These are phyloP conservation scores for Epistrophella euchroma DNA, from an alignment of 2,888 invertebrate species.

Conservation along the genomic window DNA sequence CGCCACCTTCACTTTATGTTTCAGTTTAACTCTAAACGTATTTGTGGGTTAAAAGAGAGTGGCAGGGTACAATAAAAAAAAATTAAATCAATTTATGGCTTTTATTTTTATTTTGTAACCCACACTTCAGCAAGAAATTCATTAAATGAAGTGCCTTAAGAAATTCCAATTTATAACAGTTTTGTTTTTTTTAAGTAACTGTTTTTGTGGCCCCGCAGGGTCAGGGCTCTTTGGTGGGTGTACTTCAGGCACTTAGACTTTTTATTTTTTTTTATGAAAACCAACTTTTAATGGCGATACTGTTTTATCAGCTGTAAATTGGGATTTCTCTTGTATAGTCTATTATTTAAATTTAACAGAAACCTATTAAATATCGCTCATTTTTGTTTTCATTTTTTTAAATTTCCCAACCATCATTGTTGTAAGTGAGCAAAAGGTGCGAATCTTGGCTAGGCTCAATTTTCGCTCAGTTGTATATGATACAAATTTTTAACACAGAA, in stretches of 20 bases:
- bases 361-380: not conserved
- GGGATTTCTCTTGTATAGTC: too few species aligned
- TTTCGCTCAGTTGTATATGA: not conserved
- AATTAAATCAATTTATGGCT: not conserved
- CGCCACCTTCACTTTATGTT: slow-evolving; percentile 2
- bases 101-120: not conserved
- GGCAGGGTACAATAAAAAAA: not conserved
- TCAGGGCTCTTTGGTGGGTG: too few species aligned
- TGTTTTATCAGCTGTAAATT: too few species aligned
- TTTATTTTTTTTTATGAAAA: too few species aligned
- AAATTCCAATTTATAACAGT: too few species aligned
- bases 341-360: too few species aligned
- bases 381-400: not conserved
- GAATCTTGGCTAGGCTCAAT: not conserved
- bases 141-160: too few species aligned
- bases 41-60: not conserved
- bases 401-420: not conserved
- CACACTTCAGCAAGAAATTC: not conserved
- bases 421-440: not conserved
- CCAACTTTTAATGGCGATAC: too few species aligned
- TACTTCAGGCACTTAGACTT: too few species aligned
- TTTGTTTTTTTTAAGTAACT: too few species aligned
- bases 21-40: not conserved
- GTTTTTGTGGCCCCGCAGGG: too few species aligned
- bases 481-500: too few species aligned